Conservation (phyloP, 2,113 vertebrate species). For the Malurus alboscapulatus region DNA sequence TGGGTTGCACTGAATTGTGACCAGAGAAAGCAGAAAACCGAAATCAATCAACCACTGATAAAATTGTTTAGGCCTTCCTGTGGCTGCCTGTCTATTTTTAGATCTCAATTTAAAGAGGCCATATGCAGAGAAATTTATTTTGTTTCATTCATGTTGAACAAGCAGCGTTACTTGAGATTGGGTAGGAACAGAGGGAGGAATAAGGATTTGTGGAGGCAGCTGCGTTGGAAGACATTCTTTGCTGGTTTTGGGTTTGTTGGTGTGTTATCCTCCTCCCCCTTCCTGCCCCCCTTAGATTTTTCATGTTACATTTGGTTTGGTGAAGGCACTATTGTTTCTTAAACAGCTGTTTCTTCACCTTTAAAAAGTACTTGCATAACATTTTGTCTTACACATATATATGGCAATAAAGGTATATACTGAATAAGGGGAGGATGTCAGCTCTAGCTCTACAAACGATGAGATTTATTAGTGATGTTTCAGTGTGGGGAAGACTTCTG, state of each 20-base stretch:
- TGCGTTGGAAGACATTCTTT: not conserved
- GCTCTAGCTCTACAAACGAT: not conserved
- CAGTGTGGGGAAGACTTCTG: not conserved
- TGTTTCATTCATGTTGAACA: not conserved
- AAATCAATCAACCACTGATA: constrained; percentile 37
- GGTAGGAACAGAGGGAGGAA: not conserved
- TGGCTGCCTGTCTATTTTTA: not conserved
- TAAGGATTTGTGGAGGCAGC: not conserved
- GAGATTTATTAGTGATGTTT: not conserved
- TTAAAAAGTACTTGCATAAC: not conserved
- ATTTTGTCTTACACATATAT: not conserved
- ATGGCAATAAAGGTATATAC: not conserved
- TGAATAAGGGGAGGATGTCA: not conserved
- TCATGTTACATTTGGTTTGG: not conserved
- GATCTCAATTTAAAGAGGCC: not conserved
- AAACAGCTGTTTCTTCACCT: not conserved
- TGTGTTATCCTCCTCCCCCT: not conserved
- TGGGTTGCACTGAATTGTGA: constrained; percentile 5
- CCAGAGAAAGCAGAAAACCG: not conserved
- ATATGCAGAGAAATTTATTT: not conserved
- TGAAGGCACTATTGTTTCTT: not conserved
- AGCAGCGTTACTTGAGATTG: not conserved
- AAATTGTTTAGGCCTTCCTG: constrained; percentile 8
- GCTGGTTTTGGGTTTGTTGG: not conserved
- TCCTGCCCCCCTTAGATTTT: not conserved